Conservation (phyloP, 2,888 invertebrate species). For the Eucriotettix oculatus region DNA sequence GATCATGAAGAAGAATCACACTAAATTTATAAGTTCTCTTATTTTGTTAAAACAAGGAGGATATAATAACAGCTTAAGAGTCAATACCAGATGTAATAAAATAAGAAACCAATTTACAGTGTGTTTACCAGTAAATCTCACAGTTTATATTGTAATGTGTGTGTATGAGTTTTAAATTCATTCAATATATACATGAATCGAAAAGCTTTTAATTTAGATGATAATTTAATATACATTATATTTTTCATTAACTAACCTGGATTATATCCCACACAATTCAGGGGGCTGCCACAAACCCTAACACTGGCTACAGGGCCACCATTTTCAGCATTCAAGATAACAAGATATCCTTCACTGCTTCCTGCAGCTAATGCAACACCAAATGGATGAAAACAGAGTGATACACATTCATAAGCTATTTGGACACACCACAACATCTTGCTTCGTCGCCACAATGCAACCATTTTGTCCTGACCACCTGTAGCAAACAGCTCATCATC, state of each 20-base stretch:
- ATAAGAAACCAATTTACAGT: too few species aligned
- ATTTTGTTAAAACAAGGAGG: too few species aligned
- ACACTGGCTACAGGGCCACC: conserved; percentile 73
- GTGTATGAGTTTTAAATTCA: too few species aligned
- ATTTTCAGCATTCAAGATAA: conserved; percentile 71
- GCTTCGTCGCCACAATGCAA: conserved; percentile 80
- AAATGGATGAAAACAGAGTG: conserved; percentile 72
- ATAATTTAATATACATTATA: neutral
- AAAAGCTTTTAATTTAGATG: too few species aligned
- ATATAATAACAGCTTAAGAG: too few species aligned
- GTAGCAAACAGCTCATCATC: conserved; percentile 84
- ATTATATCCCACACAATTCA: conserved; percentile 75
- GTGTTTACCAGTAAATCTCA: too few species aligned
- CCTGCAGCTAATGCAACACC: conserved; percentile 78
- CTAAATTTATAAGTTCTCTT: too few species aligned
- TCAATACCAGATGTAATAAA: too few species aligned
- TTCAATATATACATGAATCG: too few species aligned
- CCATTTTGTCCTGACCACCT: conserved; percentile 79
- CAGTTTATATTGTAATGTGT: too few species aligned
- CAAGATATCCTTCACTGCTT: conserved; percentile 74
- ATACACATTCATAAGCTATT: conserved; percentile 76
- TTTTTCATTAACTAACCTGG: conserved; percentile 25
- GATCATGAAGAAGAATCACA: too few species aligned
- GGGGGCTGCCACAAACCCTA: conserved; percentile 70
- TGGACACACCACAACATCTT: conserved; percentile 75